phyloP scores from a whole-genome alignment of 2,797 vertebrate species.

The Mionectes olivaceus region DNA sequence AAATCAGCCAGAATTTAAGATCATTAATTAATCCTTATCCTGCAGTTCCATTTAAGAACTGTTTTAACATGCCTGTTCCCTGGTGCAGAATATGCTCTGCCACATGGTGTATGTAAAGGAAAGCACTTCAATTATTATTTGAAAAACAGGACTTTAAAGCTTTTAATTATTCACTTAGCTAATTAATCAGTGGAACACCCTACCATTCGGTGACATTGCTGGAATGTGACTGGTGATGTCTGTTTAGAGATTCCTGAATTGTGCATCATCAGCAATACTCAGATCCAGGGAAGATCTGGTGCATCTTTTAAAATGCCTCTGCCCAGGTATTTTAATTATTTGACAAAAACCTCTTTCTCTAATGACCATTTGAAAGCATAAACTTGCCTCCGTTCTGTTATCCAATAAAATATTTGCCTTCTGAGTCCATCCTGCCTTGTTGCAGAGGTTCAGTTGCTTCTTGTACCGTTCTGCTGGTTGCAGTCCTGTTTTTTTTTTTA shows the following conservation, averaged over 20 bases:
- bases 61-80: not conserved
- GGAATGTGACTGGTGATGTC: not conserved
- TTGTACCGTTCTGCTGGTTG: not conserved
- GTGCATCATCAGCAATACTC: not conserved
- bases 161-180: slow-evolving; percentile 18
- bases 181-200: not conserved
- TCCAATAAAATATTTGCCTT: not conserved
- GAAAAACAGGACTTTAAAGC: not conserved
- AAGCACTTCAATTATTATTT: not conserved
- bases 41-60: not conserved
- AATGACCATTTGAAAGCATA: not conserved
- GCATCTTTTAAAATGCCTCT: not conserved
- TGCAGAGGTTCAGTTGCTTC: not conserved
- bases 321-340: not conserved
- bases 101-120: not conserved
- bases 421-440: not conserved
- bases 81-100: not conserved
- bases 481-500: not conserved
- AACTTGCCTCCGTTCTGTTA: not conserved
- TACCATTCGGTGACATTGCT: not conserved
- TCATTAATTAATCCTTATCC: not conserved
- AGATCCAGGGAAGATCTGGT: not conserved
- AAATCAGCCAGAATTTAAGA: not conserved
- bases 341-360: not conserved
- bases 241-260: not conserved